These are phyloP conservation scores for Aspidiotus rigidus DNA, from an alignment of 2,888 invertebrate species.

Conservation along the genomic window DNA sequence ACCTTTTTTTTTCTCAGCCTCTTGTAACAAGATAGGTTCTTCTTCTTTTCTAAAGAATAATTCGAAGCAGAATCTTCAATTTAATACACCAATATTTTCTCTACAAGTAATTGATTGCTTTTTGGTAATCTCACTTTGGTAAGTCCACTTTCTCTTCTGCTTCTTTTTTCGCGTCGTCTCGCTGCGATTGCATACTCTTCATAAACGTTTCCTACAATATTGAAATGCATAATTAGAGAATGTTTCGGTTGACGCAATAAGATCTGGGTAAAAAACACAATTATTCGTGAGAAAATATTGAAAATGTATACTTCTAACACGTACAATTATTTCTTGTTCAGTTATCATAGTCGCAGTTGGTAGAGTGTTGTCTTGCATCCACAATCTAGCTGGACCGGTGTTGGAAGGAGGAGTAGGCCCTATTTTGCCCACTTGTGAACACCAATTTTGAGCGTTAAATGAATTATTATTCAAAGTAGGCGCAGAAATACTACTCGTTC, in stretches of 20 bases:
- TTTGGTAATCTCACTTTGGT: too few relatives aligned
- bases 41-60: conserved; percentile 37
- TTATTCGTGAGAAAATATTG: too few relatives aligned
- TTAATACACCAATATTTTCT: not conserved
- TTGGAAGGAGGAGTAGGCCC: conserved; percentile 9
- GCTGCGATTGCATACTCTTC: conserved; percentile 36
- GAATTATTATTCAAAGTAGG: conserved; percentile 16
- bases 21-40: conserved; percentile 36
- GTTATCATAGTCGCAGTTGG: conserved; percentile 45
- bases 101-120: not conserved
- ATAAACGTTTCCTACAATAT: conserved; percentile 37
- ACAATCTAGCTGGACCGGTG: not conserved
- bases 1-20: conserved; percentile 34
- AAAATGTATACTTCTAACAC: conserved; percentile 29
- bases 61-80: too few relatives aligned
- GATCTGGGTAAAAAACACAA: conserved; percentile 5
- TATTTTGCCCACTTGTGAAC: conserved; percentile 24
- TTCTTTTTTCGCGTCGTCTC: conserved; percentile 10
- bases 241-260: not conserved
- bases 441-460: conserved; percentile 29
- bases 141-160: not conserved
- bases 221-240: conserved; percentile 1
- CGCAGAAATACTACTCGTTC: conserved; percentile 7
- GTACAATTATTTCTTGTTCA: conserved; percentile 46
- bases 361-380: conserved; percentile 36